Percentiles rank a stretch among this genome's conserved stretches.
phyloP scores from a whole-genome alignment of 2,113 vertebrate genomes.

The Oreochromis niloticus region DNA sequence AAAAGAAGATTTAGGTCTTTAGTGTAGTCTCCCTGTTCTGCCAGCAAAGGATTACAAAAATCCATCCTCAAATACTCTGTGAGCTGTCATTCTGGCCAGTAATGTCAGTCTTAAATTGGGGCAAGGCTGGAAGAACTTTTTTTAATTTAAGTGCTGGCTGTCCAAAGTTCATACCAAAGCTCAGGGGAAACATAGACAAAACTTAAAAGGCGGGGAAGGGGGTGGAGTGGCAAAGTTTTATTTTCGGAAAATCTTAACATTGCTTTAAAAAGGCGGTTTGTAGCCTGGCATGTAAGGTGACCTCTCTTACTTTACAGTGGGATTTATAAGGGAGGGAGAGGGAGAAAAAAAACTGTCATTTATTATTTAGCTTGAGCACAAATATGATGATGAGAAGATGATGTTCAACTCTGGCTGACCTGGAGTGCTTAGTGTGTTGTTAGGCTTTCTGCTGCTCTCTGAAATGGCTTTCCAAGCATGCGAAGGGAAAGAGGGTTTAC shows the following conservation, averaged over 20 bases:
- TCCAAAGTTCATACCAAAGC: constrained; percentile 36
- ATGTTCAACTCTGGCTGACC: constrained; percentile 80
- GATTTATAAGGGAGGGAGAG: constrained; percentile 37
- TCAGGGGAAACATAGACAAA: constrained; percentile 26
- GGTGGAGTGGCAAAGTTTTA: not conserved
- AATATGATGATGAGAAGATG: constrained; percentile 81
- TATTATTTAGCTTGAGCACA: constrained; percentile 78
- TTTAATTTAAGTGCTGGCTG: constrained; percentile 28
- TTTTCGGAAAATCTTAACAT: constrained; percentile 37
- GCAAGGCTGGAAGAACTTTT: constrained; percentile 25
- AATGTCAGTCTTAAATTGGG: constrained; percentile 40
- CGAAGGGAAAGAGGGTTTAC: constrained; percentile 39
- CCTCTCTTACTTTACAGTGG: constrained; percentile 64
- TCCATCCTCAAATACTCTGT: constrained; percentile 48
- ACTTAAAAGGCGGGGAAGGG: not conserved
- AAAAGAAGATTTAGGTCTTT: constrained; percentile 7
- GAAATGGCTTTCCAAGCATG: constrained; percentile 71
- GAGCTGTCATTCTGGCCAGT: constrained; percentile 27
- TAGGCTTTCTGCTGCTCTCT: constrained; percentile 62
- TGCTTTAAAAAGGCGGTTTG: constrained; percentile 42
- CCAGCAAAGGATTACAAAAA: constrained; percentile 52
- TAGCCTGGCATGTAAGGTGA: constrained; percentile 71
- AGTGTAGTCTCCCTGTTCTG: constrained; percentile 26
- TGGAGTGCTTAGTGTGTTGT: constrained; percentile 63
- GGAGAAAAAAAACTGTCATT: constrained; percentile 56